phyloP scores from a whole-genome alignment of 2,797 vertebrate genomes.

The Halcyon leucocephala region DNA sequence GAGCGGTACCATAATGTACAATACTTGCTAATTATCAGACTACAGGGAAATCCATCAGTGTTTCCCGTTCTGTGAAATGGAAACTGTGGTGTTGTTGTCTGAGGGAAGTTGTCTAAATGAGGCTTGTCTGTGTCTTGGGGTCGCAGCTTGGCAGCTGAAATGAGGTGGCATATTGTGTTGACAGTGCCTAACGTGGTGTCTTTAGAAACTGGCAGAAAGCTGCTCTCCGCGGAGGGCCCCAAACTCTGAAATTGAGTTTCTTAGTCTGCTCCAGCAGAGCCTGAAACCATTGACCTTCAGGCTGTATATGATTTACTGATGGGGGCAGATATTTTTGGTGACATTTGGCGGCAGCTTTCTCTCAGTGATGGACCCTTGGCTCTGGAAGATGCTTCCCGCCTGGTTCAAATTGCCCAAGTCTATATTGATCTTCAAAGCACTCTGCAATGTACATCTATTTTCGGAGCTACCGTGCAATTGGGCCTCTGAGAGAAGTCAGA shows the following conservation, averaged over 20 bases:
- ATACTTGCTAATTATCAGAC: not conserved
- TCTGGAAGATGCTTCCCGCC: constrained; percentile 9
- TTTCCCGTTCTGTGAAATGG: not conserved
- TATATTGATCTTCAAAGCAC: constrained; percentile 10
- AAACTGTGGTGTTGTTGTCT: accelerated
- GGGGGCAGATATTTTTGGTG: not conserved
- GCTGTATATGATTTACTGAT: not conserved
- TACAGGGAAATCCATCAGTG: not conserved
- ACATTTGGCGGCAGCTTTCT: not conserved
- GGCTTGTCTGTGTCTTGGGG: not conserved
- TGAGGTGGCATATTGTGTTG: constrained; percentile 34
- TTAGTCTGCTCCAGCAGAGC: constrained; percentile 27
- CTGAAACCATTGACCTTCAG: constrained; percentile 39
- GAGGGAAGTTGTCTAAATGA: not conserved
- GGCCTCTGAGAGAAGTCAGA: constrained; percentile 13
- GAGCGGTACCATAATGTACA: not conserved
- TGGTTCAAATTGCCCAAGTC: constrained; percentile 4
- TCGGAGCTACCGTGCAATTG: not conserved
- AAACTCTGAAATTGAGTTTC: constrained; percentile 9
- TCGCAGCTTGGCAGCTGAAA: constrained; percentile 27
- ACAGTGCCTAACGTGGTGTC: not conserved
- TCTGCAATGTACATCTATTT: constrained; percentile 9
- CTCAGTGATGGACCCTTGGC: not conserved
- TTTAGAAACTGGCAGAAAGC: constrained; percentile 18
- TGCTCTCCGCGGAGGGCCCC: not conserved